phyloP scores from a whole-genome alignment of 2,113 vertebrate species.

The Chroicocephalus ridibundus region DNA sequence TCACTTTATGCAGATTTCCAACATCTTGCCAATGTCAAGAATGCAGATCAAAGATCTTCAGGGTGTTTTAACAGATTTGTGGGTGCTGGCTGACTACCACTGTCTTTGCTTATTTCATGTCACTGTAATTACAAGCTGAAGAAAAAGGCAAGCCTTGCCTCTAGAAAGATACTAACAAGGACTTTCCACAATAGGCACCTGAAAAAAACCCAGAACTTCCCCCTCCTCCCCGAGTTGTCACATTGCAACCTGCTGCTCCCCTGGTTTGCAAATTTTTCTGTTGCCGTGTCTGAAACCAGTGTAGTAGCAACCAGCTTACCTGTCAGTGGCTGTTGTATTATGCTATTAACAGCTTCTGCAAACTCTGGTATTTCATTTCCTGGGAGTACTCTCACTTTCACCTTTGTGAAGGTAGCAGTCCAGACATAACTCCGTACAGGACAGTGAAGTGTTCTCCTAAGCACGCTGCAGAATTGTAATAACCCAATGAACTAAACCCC shows the following conservation, averaged over 20 bases:
- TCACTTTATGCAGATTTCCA: neutral
- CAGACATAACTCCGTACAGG: neutral
- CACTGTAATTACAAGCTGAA: neutral
- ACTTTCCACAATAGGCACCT: neutral
- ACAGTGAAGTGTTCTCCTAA: neutral
- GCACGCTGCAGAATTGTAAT: neutral
- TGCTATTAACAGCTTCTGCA: neutral
- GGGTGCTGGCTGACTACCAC: neutral
- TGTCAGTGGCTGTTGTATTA: neutral
- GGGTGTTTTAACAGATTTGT: neutral
- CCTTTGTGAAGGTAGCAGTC: neutral
- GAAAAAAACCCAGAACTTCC: neutral
- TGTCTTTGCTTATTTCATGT: neutral
- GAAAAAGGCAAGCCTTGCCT: neutral
- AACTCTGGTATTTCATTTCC: neutral
- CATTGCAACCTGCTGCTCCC: neutral
- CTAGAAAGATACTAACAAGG: neutral
- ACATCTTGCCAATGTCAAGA: neutral
- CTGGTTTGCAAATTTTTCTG: neutral
- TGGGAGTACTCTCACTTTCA: neutral
- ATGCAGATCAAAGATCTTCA: neutral
- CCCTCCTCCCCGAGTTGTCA: fast-evolving
- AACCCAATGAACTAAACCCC: neutral
- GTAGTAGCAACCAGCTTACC: neutral
- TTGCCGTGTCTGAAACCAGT: neutral